Base-by-base conservation (phyloP, 1,140 invertebrate genomes). In the Leguminivora glycinivorella region DNA sequence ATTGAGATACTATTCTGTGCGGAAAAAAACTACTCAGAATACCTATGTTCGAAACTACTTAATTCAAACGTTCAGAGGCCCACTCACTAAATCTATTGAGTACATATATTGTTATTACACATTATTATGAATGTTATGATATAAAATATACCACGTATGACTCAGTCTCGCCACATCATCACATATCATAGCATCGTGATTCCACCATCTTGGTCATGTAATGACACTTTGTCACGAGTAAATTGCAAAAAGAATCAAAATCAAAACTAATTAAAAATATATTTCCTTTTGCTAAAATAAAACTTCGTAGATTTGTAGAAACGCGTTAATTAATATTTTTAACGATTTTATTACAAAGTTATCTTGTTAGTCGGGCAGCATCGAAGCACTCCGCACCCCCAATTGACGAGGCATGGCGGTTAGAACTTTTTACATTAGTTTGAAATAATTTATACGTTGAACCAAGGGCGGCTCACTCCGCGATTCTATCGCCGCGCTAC, bases 211-310 rank as follows among this genome's bases (percentile, higher is more conserved):
- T 43, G 40, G n/a, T 38, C 34, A 0, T 6, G n/a, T 17, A 10
- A n/a, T 43, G n/a, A 43, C n/a, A 43, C n/a, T 38, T 38, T 43
- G 40, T 43, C n/a, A n/a, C 40, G n/a, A n/a, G 40, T 43, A 43
- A n/a, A 6, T 43, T 43, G 40, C 5, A 17, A 43, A 43, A 43
- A 9, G 4, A n/a, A 43, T 17, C 14, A n/a, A 14, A n/a, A 43
- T 17, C 14, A n/a, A 14, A 43, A 43, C 40, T n/a, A 43, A 43
- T 43, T 43, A 43, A 43, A 43, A 43, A 43, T 38, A 43, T 43
- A 43, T 43, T 43, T 43, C 14, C n/a, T 17, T 43, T 5, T 17
- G n/a, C 14, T 17, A 17, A 43, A 43, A 9, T n/a, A n/a, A 43
- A 43, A 43, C 9, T 10, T 43, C 34, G 10, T 14, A 43, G 40